Evolutionary conservation across 2,888 invertebrate species (phyloP), one percentile per base, ranked within the genome.

Genomic region (Cataglyphis altisquamis): DNA sequence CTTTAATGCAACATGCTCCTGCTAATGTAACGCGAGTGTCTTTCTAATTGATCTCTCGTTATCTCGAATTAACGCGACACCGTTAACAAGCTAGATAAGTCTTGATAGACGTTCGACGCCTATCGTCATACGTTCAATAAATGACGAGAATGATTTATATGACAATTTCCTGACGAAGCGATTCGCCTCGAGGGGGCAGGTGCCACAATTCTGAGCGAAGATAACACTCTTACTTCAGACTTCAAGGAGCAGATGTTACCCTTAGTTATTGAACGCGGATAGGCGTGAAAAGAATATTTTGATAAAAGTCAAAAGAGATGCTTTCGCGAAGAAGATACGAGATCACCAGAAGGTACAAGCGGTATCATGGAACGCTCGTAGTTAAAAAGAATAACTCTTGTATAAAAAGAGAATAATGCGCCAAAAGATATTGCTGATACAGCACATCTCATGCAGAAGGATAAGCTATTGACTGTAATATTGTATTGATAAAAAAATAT

Each of bases 141-240:
- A 48, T 12, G 21, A 10, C 45, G 36, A 18, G 67, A 67, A 72
- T 73, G 72, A 87, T 87, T 88, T 88, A 88, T 81, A 57, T 21
- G 72, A 81, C 86, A 82, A 87, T 88, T 84, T 78, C 77, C 60
- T 62, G 82, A 62, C 73, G 67, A 57, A 57, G 60, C 57, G 66
- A 75, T 41, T 39, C 36, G 41, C 52, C 52, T 52, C 52, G 55
- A 6, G 36, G 36, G 36, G 63, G 68, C 87, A 87, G 85, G 78
- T 87, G 87, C 77, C 32, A 41, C 63, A 15, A 5, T 36, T n/a
- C 48, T 55, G 6, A 12, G 3, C 18, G 9, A 12, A 52, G 74
- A 85, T 84, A 67, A 60, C 21, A 60, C 57, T 52, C 5, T 36
- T 6, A 29, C 18, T 45, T 41, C 1, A 18, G 48, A 29, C 70